Evolutionary conservation across 2,797 vertebrate genomes (phyloP).

Genomic region (Spondyliosoma cantharus): DNA sequence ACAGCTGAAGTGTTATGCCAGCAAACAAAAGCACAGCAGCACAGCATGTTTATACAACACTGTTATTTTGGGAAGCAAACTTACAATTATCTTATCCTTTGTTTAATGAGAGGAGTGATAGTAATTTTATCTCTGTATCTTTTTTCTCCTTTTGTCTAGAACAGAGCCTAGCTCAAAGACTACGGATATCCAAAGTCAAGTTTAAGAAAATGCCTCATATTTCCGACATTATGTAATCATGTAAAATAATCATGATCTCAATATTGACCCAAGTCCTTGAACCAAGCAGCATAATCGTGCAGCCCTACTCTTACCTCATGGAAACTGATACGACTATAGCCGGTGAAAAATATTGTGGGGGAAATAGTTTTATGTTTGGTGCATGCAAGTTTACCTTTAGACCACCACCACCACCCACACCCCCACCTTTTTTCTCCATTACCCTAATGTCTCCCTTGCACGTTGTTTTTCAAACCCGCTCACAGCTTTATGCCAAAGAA

Average conservation of each 20-base stretch:
- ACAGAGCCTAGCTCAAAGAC: background rate
- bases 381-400: constrained; percentile 33
- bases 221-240: no score
- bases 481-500: constrained; percentile 68
- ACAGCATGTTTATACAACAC: background rate
- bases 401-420: background rate
- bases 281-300: no score
- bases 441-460: constrained; percentile 61
- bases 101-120: background rate
- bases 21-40: background rate
- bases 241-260: no score
- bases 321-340: background rate
- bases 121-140: background rate
- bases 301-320: background rate
- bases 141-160: background rate
- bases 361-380: constrained; percentile 1
- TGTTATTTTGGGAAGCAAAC: background rate
- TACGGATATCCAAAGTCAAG: no score
- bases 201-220: no score
- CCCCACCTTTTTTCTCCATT: constrained; percentile 46
- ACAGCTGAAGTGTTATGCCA: background rate
- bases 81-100: background rate
- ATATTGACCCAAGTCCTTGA: no score
- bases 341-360: constrained; percentile 15
- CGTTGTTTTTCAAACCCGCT: constrained; percentile 60